These are phyloP conservation scores for Caprella mutica DNA, from an alignment of 2,888 invertebrate species.

Conservation along the genomic window DNA sequence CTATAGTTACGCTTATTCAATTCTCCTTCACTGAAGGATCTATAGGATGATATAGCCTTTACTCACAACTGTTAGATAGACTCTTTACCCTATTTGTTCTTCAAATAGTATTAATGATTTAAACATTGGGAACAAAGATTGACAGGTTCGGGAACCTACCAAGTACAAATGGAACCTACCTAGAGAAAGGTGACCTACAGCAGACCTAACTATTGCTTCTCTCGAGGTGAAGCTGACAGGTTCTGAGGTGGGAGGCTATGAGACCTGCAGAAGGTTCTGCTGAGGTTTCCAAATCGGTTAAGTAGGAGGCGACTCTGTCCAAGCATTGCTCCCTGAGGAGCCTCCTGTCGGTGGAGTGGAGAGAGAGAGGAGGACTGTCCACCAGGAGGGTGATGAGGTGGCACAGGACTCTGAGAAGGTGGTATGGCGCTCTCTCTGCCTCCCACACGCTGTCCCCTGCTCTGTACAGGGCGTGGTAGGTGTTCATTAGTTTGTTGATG, in stretches of 20 bases:
- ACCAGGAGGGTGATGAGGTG: slow-evolving; percentile 59
- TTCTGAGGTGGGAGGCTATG: slow-evolving; percentile 50
- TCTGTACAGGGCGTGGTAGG: slow-evolving; percentile 51
- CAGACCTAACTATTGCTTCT: too few species aligned
- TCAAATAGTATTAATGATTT: too few species aligned
- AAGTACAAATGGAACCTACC: too few species aligned
- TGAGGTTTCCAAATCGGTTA: slow-evolving; percentile 59
- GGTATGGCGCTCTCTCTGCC: slow-evolving; percentile 69
- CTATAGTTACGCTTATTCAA: too few species aligned
- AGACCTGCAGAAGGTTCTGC: slow-evolving; percentile 53
- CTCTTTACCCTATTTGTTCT: too few species aligned
- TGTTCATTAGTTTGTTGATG: slow-evolving; percentile 40
- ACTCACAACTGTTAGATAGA: too few species aligned
- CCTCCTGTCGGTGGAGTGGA: slow-evolving; percentile 44
- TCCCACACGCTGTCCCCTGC: slow-evolving; percentile 78
- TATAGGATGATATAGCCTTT: too few species aligned
- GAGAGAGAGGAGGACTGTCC: slow-evolving; percentile 48
- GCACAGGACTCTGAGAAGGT: slow-evolving; percentile 65
- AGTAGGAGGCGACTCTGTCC: slow-evolving; percentile 42
- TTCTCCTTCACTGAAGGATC: too few species aligned
- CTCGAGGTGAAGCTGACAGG: slow-evolving; percentile 48
- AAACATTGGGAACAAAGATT: too few species aligned
- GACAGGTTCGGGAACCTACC: too few species aligned
- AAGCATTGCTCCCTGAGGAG: slow-evolving; percentile 27
- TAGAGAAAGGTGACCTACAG: too few species aligned